Evolutionary conservation across 2,797 vertebrate species (phyloP), one percentile per base, ranked within the genome.

Genomic region (Sebastolobus alascanus): DNA sequence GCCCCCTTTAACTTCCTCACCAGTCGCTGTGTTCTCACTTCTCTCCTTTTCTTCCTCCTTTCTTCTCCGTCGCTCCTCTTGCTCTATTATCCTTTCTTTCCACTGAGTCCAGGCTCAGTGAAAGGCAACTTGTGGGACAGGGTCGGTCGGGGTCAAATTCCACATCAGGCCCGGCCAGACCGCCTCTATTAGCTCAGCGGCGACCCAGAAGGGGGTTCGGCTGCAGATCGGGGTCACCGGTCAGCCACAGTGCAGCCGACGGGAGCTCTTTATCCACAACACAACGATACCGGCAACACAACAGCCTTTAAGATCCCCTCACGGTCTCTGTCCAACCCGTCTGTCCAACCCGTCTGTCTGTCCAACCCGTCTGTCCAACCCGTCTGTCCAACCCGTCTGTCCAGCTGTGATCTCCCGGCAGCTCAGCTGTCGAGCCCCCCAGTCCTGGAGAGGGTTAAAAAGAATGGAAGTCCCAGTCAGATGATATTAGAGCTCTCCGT

Each of bases 131-230:
- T 69, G 72, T 76, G 67, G 91, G 83, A 89, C 77, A 8, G 90
- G 94, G 94, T 96, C 93, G 89, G 84, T 73, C n/a, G 65, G 90
- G 93, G 92, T 94, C 90, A 88, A 89, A 96, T 95, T 96, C 94
- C 94, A 94, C 92, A 94, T 93, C 90, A n/a, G 89, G 79, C 84
- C 84, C 9, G 0, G 58, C 68, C 75, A 66, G 86, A 84, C 82
- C 80, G 77, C 84, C 73, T 87, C 85, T 82, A 65, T 85, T 68
- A 77, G 79, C 85, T 83, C 73, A 74, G 79, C 6, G 61, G 77
- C 90, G 92, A 90, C 89, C 94, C 92, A 82, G 76, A 79, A 73
- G 66, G 18, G 64, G 79, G 50, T 84, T 55, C 78, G 83, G 84
- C 82, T 70, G 84, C 40, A 29, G 83, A 83, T 81, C 52, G 55